Evolutionary conservation across 2,888 invertebrate genomes (phyloP), one percentile per base, ranked within the genome.

Genomic region (Lasiommata megera): DNA sequence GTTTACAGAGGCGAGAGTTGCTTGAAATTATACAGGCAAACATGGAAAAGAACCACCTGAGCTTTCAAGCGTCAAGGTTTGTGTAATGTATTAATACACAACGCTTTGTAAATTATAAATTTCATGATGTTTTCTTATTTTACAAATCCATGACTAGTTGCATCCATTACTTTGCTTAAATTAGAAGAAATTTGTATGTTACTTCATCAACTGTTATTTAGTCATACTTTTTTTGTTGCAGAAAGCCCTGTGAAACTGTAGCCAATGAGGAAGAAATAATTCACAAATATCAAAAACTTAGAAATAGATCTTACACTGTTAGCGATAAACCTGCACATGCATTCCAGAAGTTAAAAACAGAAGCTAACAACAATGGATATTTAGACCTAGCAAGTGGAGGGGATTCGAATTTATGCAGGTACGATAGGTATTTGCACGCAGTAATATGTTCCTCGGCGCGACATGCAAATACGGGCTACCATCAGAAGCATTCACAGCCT

Each of bases 11-110:
- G 69, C 94, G 95, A 68, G 96, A 97, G 85, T 91, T 97, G 68
- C 93, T 96, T 66, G 96, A 96, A 89, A 95, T 97, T 73, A 96
- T 97, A 77, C 95, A 96, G 84, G 96, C 96, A 67, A 97, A 96
- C 85, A 96, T 97, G 96, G 96, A 96, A 82, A 96, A 96, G 86
- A 96, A 96, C 88, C 95, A 95, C 83, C 89, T 95, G 92, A 94
- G 94, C 93, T 95, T 95, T 93, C 95, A 95, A 92, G 92, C 94
- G 80, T 93, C 94, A 79, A 94, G 95, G 95, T 95, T 84, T 80
- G 87, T 78, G n/a, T n/a, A n/a, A n/a, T n/a, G n/a, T n/a, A n/a
- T n/a, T n/a, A n/a, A n/a, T n/a, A 44, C 16, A 23, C 23, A 2
- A 23, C 23, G 5, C 23, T 23, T 23, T 23, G 23, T 23, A 23